Percentiles rank a stretch among this genome's conserved stretches.
These are phyloP conservation scores for Diarsia dahlii DNA, from an alignment of 2,888 invertebrate species.

Conservation along the genomic window DNA sequence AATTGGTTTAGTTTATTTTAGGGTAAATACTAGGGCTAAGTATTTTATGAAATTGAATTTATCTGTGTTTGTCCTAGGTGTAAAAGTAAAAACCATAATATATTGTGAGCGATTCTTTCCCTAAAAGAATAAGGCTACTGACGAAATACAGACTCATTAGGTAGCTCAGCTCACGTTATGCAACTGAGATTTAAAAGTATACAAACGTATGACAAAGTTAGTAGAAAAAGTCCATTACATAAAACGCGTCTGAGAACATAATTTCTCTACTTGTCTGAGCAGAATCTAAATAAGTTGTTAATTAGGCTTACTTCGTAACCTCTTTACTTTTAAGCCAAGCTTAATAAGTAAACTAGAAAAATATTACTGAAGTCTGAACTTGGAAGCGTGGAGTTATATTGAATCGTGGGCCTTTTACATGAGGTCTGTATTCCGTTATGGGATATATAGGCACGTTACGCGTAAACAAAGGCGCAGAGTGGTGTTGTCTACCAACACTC, in stretches of 20 bases:
- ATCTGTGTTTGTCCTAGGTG: not conserved
- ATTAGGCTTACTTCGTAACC: constrained; percentile 8
- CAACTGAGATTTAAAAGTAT: not conserved
- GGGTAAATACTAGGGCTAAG: constrained; percentile 7
- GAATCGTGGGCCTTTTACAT: not conserved
- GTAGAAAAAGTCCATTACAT: constrained; percentile 10
- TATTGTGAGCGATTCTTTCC: not conserved
- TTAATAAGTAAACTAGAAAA: not conserved
- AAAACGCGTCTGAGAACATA: constrained; percentile 8
- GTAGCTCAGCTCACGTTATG: not conserved
- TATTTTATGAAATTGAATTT: constrained; percentile 1
- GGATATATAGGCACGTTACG: not conserved
- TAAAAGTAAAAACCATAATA: not conserved
- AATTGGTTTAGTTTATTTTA: constrained; percentile 24
- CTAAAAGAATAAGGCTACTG: not conserved
- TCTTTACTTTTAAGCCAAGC: not conserved
- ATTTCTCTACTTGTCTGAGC: constrained; percentile 4
- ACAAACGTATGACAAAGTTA: not conserved
- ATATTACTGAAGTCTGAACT: constrained; percentile 1
- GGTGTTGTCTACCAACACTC: constrained; percentile 5
- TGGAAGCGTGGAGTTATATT: not conserved
- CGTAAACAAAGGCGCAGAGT: not conserved
- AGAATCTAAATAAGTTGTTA: constrained; percentile 23
- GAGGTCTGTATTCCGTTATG: not conserved
- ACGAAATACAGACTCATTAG: constrained; percentile 4